These are phyloP conservation scores for Ceratoteleas bidentatus DNA, from an alignment of 1,140 invertebrate genomes.

Conservation along the genomic window DNA sequence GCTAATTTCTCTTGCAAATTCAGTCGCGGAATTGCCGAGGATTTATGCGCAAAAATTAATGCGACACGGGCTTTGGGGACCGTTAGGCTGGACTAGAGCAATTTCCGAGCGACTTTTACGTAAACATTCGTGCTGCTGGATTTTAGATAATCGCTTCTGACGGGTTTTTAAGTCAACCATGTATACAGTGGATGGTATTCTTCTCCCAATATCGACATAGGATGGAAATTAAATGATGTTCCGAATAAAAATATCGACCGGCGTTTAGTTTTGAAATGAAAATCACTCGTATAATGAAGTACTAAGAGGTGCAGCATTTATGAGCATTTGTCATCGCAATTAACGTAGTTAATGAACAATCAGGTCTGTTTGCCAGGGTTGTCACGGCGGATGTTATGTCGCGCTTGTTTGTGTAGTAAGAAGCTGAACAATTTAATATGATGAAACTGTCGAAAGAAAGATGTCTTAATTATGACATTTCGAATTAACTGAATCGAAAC, in stretches of 20 bases:
- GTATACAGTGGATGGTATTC: too few species aligned
- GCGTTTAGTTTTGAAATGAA: neutral
- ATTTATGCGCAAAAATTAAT: neutral
- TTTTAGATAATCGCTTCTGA: too few species aligned
- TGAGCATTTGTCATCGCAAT: constrained; percentile 10
- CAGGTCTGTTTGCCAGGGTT: constrained; percentile 25
- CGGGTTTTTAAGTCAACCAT: too few species aligned
- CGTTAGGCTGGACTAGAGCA: too few species aligned
- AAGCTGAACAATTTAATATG: constrained; percentile 24
- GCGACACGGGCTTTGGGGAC: too few species aligned
- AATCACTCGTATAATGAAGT: neutral
- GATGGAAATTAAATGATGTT: neutral
- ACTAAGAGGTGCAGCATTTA: neutral
- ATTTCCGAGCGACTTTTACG: too few species aligned
- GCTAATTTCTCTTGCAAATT: constrained; percentile 66
- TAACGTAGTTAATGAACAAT: constrained; percentile 43
- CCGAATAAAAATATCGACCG: neutral
- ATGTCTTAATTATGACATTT: constrained; percentile 10
- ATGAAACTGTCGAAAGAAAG: constrained; percentile 14
- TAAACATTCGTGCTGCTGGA: too few species aligned
- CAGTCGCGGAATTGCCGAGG: neutral
- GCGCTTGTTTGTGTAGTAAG: constrained; percentile 19
- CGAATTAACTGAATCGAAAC: constrained; percentile 9
- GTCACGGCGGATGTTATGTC: constrained; percentile 27
- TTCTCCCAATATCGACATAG: neutral